Base-by-base conservation (phyloP, 2,113 vertebrate genomes). In the Salvelinus sp. region DNA sequence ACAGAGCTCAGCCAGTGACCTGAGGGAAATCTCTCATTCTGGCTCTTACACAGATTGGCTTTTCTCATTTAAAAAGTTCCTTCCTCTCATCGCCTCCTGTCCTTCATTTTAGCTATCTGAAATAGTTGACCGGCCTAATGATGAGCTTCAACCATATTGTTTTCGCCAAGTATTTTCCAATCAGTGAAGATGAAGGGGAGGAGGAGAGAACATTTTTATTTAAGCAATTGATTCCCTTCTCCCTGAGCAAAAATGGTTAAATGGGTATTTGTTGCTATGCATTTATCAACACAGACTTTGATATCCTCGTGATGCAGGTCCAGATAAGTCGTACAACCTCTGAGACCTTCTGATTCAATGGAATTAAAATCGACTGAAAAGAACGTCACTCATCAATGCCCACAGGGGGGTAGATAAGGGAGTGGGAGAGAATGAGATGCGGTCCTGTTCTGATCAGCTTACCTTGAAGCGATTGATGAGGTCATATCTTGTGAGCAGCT, bases 401-500 rank as follows among this genome's bases (percentile, higher is more conserved):
- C 4, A 14, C 3, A 1, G 50, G 50, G 12, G 16, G 50, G 4
- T 22, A 62, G 58, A 62, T 62, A 9, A 22, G 58, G 58, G 33
- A 66, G 23, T 38, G 16, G 65, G 20, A 65, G 16, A 66, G 63
- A 74, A 38, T 23, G 27, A 6, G 38, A 38, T 28, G 23, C 12
- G 5, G 63, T n/a, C 14, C 47, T 1, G 7, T 12, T n/a, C 27
- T 75, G 16, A 33, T 57, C 60, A 13, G 16, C 92, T 89, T 84
- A 98, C 97, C 96, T 98, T 99, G 88, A 99, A 99, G 77, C 89
- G 96, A 86, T 93, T 97, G 83, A 99, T 97, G 83, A 99, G 82
- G 91, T 98, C 96, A 23, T 98, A 99, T 87, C 95, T 96, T 66
- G 96, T 98, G 83, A 99, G 95, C 71, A 98, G 93, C 88, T 99